Percentiles rank a stretch among this genome's conserved stretches.
phyloP scores from a whole-genome alignment of 2,113 vertebrate genomes.

The Chloebia gouldiae region DNA sequence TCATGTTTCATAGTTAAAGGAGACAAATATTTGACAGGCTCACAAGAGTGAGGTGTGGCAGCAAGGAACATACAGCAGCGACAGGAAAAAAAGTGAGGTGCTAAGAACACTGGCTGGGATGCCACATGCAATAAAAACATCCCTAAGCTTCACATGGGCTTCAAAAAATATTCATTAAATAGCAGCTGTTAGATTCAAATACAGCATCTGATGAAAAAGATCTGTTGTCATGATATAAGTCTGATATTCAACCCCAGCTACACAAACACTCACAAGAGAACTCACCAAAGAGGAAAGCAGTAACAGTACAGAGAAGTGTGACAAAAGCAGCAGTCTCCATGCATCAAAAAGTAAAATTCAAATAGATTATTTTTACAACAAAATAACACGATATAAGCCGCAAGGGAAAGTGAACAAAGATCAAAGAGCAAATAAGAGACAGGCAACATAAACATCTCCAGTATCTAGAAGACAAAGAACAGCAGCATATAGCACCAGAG shows the following conservation, averaged over 20 bases:
- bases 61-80: neutral
- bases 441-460: neutral
- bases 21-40: neutral
- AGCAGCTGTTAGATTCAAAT: neutral
- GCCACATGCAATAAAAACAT: neutral
- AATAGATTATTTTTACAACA: neutral
- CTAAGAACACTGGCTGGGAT: neutral
- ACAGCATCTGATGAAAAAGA: neutral
- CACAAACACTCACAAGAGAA: neutral
- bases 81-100: neutral
- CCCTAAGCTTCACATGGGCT: neutral
- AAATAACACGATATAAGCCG: neutral
- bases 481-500: neutral
- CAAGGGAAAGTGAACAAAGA: neutral
- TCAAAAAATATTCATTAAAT: neutral
- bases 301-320: neutral
- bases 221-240: neutral
- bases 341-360: neutral
- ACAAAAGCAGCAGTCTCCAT: neutral
- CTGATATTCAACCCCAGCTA: neutral
- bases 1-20: neutral
- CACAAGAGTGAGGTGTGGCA: neutral
- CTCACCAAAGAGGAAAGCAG: neutral
- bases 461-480: neutral
- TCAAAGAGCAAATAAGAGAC: constrained; percentile 31